Conservation (phyloP, 2,113 vertebrate species). For the Scytalopus superciliaris region DNA sequence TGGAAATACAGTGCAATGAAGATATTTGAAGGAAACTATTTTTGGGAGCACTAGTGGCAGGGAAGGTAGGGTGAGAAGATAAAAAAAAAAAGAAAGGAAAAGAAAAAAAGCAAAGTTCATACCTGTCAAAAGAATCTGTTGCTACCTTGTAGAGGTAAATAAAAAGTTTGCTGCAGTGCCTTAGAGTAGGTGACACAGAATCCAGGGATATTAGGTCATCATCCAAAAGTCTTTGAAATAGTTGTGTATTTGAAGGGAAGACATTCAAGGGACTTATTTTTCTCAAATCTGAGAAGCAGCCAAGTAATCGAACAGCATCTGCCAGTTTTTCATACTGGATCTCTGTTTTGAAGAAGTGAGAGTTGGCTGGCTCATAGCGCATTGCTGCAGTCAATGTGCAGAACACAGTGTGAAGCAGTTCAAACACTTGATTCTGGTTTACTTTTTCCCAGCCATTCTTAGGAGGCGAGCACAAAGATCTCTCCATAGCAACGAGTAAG, state of each 20-base stretch:
- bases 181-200: constrained; percentile 87
- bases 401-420: constrained; percentile 93
- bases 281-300: constrained; percentile 93
- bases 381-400: constrained; percentile 95
- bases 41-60: rapidly evolving
- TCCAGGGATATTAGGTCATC: constrained; percentile 84
- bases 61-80: not conserved
- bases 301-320: constrained; percentile 93
- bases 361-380: constrained; percentile 98
- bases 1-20: not conserved
- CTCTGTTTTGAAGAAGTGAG: constrained; percentile 96
- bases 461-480: constrained; percentile 86
- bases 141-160: constrained; percentile 98
- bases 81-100: not conserved
- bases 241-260: constrained; percentile 91
- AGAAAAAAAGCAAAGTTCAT: not conserved
- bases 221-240: constrained; percentile 93
- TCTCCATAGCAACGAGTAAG: constrained; percentile 95
- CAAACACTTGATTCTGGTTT: constrained; percentile 94
- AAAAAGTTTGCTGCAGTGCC: constrained; percentile 96
- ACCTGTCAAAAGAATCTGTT: constrained; percentile 99
- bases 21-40: not conserved
- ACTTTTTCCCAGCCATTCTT: constrained; percentile 91
- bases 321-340: constrained; percentile 99
- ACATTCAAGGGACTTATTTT: constrained; percentile 85